Evolutionary conservation across 1,140 invertebrate species (phyloP).

Genomic region (Helicoverpa armigera): DNA sequence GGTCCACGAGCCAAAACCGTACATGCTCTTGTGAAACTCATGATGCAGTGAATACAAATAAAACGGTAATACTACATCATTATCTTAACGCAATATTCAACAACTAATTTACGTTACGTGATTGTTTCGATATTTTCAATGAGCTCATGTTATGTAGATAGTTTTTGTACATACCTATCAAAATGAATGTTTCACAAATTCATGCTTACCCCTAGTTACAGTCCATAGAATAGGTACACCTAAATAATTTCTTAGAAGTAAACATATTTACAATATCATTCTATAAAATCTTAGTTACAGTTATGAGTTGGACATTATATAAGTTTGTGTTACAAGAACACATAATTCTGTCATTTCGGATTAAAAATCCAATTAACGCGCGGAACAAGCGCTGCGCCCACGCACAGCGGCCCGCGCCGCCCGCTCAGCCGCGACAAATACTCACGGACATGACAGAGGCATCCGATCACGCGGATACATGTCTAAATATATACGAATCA

Average conservation of each 20-base stretch:
- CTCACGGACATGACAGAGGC: background rate
- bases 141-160: background rate
- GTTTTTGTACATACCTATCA: too few relatives aligned
- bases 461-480: constrained; percentile 21
- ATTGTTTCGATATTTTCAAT: background rate
- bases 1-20: constrained; percentile 75
- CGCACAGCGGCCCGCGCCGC: constrained; percentile 3
- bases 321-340: constrained; percentile 41
- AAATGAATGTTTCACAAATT: too few relatives aligned
- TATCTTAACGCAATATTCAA: constrained; percentile 20
- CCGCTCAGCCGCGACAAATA: constrained; percentile 4
- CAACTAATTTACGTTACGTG: background rate
- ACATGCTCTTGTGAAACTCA: constrained; percentile 70
- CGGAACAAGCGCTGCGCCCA: constrained; percentile 48
- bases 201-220: too few relatives aligned
- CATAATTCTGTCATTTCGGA: constrained; percentile 54
- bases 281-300: constrained; percentile 37
- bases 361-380: constrained; percentile 57
- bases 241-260: background rate
- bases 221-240: background rate
- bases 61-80: constrained; percentile 19
- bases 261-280: background rate
- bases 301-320: constrained; percentile 16
- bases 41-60: constrained; percentile 36
- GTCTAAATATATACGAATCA: constrained; percentile 19